phyloP scores from a whole-genome alignment of 2,888 invertebrate genomes.

The Nyleta sp. region DNA sequence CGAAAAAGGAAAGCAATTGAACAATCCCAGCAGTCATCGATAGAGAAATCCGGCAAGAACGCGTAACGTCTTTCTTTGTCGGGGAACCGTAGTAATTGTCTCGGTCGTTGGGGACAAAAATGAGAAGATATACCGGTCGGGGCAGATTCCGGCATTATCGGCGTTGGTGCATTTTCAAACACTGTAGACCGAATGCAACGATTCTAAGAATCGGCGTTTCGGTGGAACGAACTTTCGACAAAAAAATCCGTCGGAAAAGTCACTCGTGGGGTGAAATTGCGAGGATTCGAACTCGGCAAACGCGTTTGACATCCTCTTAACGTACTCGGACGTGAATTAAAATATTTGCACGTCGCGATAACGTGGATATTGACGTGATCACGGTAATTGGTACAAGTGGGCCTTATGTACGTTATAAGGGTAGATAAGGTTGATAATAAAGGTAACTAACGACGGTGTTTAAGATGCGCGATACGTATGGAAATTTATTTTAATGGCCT shows the following conservation, averaged over 20 bases:
- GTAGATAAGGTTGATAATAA: constrained; percentile 45
- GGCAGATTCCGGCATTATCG: too few species aligned
- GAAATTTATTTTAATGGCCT: constrained; percentile 36
- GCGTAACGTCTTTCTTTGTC: too few species aligned
- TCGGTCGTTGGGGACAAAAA: too few species aligned
- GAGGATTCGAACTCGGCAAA: not conserved
- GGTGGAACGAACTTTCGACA: too few species aligned
- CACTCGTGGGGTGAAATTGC: too few species aligned
- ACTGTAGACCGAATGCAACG: too few species aligned
- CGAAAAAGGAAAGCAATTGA: constrained; percentile 41
- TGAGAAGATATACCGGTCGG: too few species aligned
- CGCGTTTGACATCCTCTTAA: not conserved
- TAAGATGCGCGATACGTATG: constrained; percentile 40
- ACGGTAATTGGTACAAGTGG: constrained; percentile 41
- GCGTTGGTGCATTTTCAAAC: too few species aligned
- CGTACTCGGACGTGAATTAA: constrained; percentile 17
- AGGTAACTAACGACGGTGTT: constrained; percentile 36
- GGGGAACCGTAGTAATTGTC: too few species aligned
- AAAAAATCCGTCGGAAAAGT: too few species aligned
- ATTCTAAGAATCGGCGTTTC: too few species aligned
- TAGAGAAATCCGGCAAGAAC: constrained; percentile 37
- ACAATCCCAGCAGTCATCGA: not conserved
- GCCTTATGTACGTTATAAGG: constrained; percentile 41
- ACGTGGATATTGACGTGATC: constrained; percentile 7
- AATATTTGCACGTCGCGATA: constrained; percentile 34